Evolutionary conservation across 2,113 vertebrate species (phyloP), one percentile per base, ranked within the genome.

Genomic region (Spheniscus mendiculus): DNA sequence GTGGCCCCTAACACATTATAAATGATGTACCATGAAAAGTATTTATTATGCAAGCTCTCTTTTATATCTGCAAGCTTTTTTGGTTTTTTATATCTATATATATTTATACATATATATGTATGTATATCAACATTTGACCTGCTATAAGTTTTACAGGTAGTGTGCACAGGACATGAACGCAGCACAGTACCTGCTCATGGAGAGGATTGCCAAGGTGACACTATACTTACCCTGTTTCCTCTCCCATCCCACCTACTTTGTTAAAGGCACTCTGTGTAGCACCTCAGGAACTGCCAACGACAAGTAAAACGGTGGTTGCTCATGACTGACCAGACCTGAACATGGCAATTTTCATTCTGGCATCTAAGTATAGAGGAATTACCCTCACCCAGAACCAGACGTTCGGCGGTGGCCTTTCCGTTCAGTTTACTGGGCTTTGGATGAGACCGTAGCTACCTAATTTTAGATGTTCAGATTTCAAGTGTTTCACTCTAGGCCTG

Each of bases 141-240:
- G 44, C 0, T 11, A 1, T 49, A 32, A 36, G 11, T 44, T 83
- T 70, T 26, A 36, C 20, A 66, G 0, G 1, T 25, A 44, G 42
- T 0, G 6, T 53, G 25, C 18, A n/a, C n/a, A 49, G 27, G 18
- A 21, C n/a, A 11, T 11, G 40, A 83, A 42, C 0, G 1, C 38
- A 87, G 59, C 26, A 58, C 36, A 49, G 16, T 4, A 44, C 56
- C 38, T 79, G 42, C 42, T 66, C 15, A 4, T 5, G 45, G 36
- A 63, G n/a, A 61, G 52, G 36, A 16, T 5, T 85, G 27, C 15
- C n/a, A 67, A 71, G 42, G 36, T 36, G 56, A 67, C 18, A 11
- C 34, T 78, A 12, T 22, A 22, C 27, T 40, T 29, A 9, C 12
- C 22, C 14, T 47, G 5, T 69, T 71, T 45, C 42, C 15, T 49